Evolutionary conservation across 2,113 vertebrate genomes (phyloP).

Genomic region (Saccopteryx leptura): DNA sequence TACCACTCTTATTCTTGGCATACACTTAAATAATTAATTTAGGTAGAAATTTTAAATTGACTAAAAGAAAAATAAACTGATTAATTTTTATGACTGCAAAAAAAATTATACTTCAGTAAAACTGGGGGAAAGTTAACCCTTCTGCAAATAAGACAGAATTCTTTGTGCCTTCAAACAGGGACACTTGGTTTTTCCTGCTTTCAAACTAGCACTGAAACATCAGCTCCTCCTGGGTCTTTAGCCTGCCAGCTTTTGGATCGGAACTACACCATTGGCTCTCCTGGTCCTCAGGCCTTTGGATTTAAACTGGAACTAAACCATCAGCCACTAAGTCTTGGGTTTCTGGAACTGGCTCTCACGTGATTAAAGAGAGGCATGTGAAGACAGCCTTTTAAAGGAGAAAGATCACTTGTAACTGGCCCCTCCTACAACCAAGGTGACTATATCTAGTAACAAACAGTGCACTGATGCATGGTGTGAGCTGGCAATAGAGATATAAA

Average conservation of each 20-base stretch:
- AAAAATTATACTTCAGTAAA: neutral
- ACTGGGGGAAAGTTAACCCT: neutral
- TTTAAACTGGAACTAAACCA: neutral
- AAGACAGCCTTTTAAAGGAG: neutral
- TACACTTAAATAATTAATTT: slow-evolving; percentile 72
- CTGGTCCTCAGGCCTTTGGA: neutral
- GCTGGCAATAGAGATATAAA: neutral
- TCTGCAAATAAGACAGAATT: neutral
- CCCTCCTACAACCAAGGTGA: neutral
- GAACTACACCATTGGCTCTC: no score
- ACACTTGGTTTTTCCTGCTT: neutral
- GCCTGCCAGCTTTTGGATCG: neutral
- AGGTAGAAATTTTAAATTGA: slow-evolving; percentile 78
- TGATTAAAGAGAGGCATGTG: neutral
- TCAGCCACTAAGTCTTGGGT: neutral
- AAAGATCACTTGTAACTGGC: neutral
- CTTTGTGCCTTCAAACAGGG: neutral
- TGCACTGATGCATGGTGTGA: neutral
- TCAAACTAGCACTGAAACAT: neutral
- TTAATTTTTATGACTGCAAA: slow-evolving; percentile 75
- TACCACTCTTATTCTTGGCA: neutral
- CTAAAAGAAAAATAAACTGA: slow-evolving; percentile 72
- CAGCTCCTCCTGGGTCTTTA: neutral
- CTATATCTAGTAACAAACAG: neutral
- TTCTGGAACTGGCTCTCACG: neutral